Base-by-base conservation (phyloP, 2,888 invertebrate species). In the Cosmopolites sordidus region DNA sequence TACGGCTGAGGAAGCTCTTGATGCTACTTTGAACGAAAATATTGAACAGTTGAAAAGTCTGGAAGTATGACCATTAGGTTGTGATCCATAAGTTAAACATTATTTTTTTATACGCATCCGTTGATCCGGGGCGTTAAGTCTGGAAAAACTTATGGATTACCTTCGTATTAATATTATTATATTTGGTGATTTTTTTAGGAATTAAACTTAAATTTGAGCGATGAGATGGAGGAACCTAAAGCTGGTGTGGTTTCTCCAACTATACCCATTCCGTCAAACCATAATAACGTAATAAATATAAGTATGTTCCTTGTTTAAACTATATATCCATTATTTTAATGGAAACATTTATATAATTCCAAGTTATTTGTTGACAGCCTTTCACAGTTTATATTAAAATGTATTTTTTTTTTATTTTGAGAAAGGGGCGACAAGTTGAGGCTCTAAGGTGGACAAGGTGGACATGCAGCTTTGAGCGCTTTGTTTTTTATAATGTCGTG, bases 261-360 rank as follows among this genome's bases (percentile, higher is more conserved):
- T 0, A 86, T 87, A 65, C 83, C 83, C n/a, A 87, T 87, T 62
- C 87, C 80, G 0, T 76, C 78, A 3, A 75, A 77, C 61, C 61
- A 79, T 61, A 74, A 71, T 16, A 73, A 73, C 43, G 79, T 81
- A 48, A 70, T 81, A 11, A 79, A 76, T 62, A 79, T 80, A 11
- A 63, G 61, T 53, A 52, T 51, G 57, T 54, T 22, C 3, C n/a
- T 22, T 38, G 1, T 4, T 2, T 14, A 4, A 11, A 11, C 8
- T 38, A 2, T n/a, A 43, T 16, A 16, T 43, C 2, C 1, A 16
- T 15, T n/a, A n/a, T n/a, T n/a, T n/a, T n/a, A n/a, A n/a, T n/a
- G n/a, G n/a, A n/a, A n/a, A n/a, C n/a, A n/a, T n/a, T n/a, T n/a
- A n/a, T n/a, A n/a, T n/a, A n/a, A n/a, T n/a, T n/a, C n/a, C n/a